Evolutionary conservation across 1,140 invertebrate genomes (phyloP).

Genomic region (Latrodectus geometricus): DNA sequence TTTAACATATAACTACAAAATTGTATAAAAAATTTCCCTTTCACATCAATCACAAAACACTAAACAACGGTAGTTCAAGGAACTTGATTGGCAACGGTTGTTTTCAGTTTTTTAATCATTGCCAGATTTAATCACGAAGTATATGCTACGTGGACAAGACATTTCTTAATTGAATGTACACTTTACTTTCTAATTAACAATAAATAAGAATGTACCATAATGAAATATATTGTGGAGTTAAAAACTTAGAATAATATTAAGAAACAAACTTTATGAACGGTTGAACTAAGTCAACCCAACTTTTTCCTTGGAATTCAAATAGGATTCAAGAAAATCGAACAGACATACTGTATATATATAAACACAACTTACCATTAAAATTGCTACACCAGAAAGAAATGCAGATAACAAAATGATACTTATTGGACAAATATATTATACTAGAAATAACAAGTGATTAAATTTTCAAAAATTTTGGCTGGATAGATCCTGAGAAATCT

Average conservation of each 20-base stretch:
- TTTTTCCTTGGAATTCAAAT: too few relatives aligned
- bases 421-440: too few relatives aligned
- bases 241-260: background rate
- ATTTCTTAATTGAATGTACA: background rate
- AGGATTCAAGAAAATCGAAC: too few relatives aligned
- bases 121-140: constrained; percentile 23
- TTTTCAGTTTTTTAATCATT: constrained; percentile 12
- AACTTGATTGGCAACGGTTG: constrained; percentile 57
- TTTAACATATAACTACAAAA: background rate
- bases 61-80: constrained; percentile 50
- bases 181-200: background rate
- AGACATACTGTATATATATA: too few relatives aligned
- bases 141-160: constrained; percentile 8
- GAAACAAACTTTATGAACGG: background rate
- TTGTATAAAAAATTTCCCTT: background rate
- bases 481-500: too few relatives aligned
- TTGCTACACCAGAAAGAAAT: too few relatives aligned
- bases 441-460: too few relatives aligned
- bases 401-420: too few relatives aligned
- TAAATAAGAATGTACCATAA: background rate
- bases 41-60: background rate
- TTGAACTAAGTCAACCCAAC: too few relatives aligned
- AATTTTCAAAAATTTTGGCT: too few relatives aligned
- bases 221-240: background rate
- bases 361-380: too few relatives aligned